Conservation (phyloP, 1,140 invertebrate genomes). For the Ips typographus region DNA sequence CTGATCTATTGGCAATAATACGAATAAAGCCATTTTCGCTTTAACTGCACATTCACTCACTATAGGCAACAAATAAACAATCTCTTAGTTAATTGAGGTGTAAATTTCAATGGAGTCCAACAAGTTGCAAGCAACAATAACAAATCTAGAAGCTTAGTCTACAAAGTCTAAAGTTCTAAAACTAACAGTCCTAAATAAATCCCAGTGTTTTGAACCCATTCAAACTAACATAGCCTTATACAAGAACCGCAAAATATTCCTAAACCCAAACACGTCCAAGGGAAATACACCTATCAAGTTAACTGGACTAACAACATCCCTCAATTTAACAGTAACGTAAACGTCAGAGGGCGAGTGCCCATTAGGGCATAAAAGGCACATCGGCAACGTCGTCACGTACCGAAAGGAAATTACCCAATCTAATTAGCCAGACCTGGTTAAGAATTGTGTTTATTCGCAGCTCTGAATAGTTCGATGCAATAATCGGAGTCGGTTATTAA, state of each 20-base stretch:
- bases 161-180: no score
- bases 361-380: slow-evolving; percentile 1
- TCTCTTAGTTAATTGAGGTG: no score
- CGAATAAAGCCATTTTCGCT: no score
- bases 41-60: no score
- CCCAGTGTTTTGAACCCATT: not conserved
- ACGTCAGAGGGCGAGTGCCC: slow-evolving; percentile 3
- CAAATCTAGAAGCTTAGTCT: no score
- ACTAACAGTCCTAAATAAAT: not conserved
- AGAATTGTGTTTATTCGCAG: slow-evolving; percentile 12
- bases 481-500: slow-evolving; percentile 11
- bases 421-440: slow-evolving; percentile 11
- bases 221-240: not conserved
- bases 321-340: slow-evolving; percentile 7
- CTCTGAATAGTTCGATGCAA: slow-evolving; percentile 10
- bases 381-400: slow-evolving; percentile 12
- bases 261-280: not conserved
- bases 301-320: slow-evolving; percentile 3
- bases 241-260: not conserved
- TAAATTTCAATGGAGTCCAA: no score
- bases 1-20: no score
- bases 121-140: no score
- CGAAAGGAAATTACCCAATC: slow-evolving; percentile 11
- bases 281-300: not conserved
- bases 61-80: no score